Evolutionary conservation across 2,113 vertebrate species (phyloP).

Genomic region (Phoxinus phoxinus): DNA sequence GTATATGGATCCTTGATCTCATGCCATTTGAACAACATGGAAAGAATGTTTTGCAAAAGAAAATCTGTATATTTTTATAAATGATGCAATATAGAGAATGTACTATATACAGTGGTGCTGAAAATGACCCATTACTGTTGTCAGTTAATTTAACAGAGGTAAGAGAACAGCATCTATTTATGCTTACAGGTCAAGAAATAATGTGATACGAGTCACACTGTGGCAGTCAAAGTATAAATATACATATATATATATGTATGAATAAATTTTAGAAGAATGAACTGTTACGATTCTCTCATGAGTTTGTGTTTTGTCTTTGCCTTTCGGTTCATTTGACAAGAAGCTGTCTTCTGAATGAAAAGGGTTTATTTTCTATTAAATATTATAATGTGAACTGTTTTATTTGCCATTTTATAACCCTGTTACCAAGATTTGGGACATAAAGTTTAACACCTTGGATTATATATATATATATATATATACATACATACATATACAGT

Average conservation of each 20-base stretch:
- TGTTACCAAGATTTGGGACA: background rate
- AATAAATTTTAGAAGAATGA: slow-evolving; percentile 67
- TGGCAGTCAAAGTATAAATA: slow-evolving; percentile 71
- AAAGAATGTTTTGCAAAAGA: slow-evolving; percentile 76
- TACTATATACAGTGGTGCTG: slow-evolving; percentile 80
- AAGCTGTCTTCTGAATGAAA: background rate
- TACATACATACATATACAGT: no score
- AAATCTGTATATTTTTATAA: slow-evolving; percentile 85
- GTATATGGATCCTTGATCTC: slow-evolving; percentile 69
- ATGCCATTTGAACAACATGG: slow-evolving; percentile 80
- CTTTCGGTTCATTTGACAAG: background rate
- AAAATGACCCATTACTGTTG: slow-evolving; percentile 80
- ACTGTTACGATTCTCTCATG: background rate
- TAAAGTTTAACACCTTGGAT: no score
- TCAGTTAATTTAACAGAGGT: slow-evolving; percentile 75
- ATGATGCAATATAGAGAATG: slow-evolving; percentile 83
- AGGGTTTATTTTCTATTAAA: background rate
- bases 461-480: no score
- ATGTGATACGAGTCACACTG: slow-evolving; percentile 72
- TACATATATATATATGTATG: slow-evolving; percentile 46
- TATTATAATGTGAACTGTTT: background rate
- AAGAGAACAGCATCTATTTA: slow-evolving; percentile 76
- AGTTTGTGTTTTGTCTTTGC: slow-evolving; percentile 51
- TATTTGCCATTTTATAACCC: background rate
- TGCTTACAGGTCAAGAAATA: slow-evolving; percentile 72